A percentile compares a stretch with the other conserved stretches of the same genome.
Conservation (phyloP, 2,113 vertebrate species). For the Cathartes aura region DNA sequence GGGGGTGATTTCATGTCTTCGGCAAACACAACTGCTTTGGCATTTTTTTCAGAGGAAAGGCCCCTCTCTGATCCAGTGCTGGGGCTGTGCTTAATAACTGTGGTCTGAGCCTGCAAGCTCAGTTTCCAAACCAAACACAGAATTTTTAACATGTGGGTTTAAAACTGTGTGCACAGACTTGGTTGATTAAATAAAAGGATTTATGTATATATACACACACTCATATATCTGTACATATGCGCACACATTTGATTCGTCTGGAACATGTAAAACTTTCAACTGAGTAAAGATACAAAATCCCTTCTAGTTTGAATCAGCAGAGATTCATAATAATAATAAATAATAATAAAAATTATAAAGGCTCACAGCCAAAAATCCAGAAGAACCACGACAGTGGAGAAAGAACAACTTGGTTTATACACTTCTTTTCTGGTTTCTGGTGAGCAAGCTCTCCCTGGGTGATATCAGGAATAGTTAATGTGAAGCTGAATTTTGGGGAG, state of each 20-base stretch:
- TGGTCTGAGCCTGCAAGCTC: background rate
- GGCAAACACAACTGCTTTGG: background rate
- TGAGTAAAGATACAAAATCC: background rate
- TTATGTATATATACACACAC: background rate
- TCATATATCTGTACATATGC: background rate
- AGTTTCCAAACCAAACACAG: background rate
- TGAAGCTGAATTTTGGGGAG: background rate
- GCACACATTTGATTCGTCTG: background rate
- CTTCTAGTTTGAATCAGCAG: background rate
- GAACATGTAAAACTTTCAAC: background rate
- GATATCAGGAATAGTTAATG: background rate
- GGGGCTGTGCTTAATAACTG: background rate
- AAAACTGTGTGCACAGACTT: background rate
- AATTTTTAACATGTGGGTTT: background rate
- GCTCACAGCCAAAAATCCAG: background rate
- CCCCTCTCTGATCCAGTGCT: background rate
- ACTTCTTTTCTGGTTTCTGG: background rate
- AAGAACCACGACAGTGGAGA: background rate
- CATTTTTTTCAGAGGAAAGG: background rate
- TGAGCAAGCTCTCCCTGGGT: background rate
- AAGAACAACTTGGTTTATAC: background rate
- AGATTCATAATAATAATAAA: background rate
- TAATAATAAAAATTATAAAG: background rate
- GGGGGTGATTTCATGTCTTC: background rate
- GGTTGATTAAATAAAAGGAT: conserved; percentile 1